phyloP scores from a whole-genome alignment of 2,888 invertebrate species.

The Tipula unca region DNA sequence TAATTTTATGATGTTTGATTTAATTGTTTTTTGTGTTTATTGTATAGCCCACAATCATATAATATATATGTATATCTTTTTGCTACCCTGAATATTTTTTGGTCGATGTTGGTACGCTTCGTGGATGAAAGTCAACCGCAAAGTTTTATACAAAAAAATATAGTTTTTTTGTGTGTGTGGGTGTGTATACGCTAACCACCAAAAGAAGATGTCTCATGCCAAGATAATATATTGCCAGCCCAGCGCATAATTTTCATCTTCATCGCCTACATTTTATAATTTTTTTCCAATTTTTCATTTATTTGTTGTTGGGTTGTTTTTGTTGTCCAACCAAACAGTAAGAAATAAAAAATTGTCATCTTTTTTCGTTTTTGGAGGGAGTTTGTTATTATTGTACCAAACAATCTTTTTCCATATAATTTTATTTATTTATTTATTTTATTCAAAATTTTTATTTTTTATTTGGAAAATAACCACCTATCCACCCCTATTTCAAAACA shows the following conservation, averaged over 20 bases:
- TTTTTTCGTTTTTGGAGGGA: background rate
- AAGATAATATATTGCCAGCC: background rate
- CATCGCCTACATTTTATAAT: slow-evolving; percentile 14
- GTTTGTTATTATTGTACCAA: background rate
- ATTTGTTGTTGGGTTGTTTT: background rate
- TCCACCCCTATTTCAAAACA: background rate
- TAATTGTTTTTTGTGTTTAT: background rate
- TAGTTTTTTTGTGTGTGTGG: background rate
- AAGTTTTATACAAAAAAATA: background rate
- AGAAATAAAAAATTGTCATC: slow-evolving; percentile 8
- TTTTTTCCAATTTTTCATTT: slow-evolving; percentile 8
- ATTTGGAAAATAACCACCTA: background rate
- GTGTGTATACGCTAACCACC: background rate
- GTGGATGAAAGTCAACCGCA: background rate
- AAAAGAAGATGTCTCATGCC: background rate
- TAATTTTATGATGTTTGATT: background rate
- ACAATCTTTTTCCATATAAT: background rate
- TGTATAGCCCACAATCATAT: background rate
- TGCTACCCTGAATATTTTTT: background rate
- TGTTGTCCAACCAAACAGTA: background rate
- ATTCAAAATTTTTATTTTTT: background rate
- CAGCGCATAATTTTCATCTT: background rate
- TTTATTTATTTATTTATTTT: slow-evolving; percentile 3
- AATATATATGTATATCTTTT: background rate
- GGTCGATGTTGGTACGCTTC: background rate